Conservation (phyloP, 2,888 invertebrate species). For the Sipunculus nudus region DNA sequence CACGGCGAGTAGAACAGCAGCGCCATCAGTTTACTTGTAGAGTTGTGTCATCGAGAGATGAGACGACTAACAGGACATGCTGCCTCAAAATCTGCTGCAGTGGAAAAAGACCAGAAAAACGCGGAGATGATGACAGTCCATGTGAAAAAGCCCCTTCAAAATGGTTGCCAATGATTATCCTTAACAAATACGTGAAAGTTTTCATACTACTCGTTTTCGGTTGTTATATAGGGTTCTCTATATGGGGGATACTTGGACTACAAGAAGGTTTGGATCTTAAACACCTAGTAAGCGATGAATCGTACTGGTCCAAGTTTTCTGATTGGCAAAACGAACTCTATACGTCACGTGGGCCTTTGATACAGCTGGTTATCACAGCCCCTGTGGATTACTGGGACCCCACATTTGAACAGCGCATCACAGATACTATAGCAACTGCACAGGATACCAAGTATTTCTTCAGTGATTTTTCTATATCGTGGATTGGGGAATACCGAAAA, state of each 20-base stretch:
- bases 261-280: conserved; percentile 47
- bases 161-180: conserved; percentile 40
- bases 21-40: background rate
- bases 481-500: conserved; percentile 19
- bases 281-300: conserved; percentile 45
- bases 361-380: conserved; percentile 37
- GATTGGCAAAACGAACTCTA: conserved; percentile 32
- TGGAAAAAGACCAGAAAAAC: conserved; percentile 34
- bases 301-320: conserved; percentile 44
- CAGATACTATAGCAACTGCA: conserved; percentile 6
- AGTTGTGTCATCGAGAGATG: too few relatives aligned
- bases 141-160: conserved; percentile 42
- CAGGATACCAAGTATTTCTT: conserved; percentile 3
- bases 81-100: too few relatives aligned
- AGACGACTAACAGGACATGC: too few relatives aligned
- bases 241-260: conserved; percentile 45
- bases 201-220: conserved; percentile 41
- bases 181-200: conserved; percentile 32
- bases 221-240: conserved; percentile 45
- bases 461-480: conserved; percentile 15
- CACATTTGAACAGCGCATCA: background rate
- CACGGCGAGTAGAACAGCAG: background rate
- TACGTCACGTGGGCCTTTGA: conserved; percentile 22
- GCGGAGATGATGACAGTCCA: conserved; percentile 39
- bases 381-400: conserved; percentile 24